Base-by-base conservation (phyloP, 1,140 invertebrate species). In the Gryllus bimaculatus region DNA sequence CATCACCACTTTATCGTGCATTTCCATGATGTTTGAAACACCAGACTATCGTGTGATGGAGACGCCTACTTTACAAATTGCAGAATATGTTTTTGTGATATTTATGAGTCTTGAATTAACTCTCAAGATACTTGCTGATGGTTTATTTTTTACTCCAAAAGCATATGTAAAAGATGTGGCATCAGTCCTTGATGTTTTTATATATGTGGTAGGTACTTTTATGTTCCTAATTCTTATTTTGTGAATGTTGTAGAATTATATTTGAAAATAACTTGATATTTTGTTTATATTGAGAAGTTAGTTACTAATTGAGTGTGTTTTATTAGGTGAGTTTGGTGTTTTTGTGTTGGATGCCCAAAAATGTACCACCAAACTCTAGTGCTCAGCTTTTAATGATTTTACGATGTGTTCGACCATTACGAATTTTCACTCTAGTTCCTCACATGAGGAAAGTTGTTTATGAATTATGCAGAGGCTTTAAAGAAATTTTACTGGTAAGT, bases 381-480 rank as follows among this genome's bases (percentile, higher is more conserved):
- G 96, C 96, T 18, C 98, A 99, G 86, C 88, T 98, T 73, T 86
- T 99, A 18, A 97, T 99, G 95, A 96, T 99, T 79, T 88, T 99
- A 80, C 90, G 98, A 47, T 99, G 98, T 87, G 92, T 99, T 49
- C 90, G 98, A 18, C 98, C 98, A 7, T 87, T 99, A 49, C 86
- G 98, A 81, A 99, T 99, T 82, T 99, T 99, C 85, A 98, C 96
- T 18, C 88, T 99, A 49, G 97, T 99, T 18, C 98, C 98, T 79
- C 98, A 99, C 85, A 99, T 99, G 97, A 90, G 98, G 81, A 98
- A 98, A 89, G 98, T 99, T 39, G 98, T 99, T 47, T 99, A 97
- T 85, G 98, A 99, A 85, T 88, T 99, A 48, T 98, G 97, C 83
- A 89, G 97, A 81, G 98, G 98, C n/a, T 99, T 99, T 87, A 99